Evolutionary conservation across 2,888 invertebrate genomes (phyloP).

Genomic region (Myathropa florea): DNA sequence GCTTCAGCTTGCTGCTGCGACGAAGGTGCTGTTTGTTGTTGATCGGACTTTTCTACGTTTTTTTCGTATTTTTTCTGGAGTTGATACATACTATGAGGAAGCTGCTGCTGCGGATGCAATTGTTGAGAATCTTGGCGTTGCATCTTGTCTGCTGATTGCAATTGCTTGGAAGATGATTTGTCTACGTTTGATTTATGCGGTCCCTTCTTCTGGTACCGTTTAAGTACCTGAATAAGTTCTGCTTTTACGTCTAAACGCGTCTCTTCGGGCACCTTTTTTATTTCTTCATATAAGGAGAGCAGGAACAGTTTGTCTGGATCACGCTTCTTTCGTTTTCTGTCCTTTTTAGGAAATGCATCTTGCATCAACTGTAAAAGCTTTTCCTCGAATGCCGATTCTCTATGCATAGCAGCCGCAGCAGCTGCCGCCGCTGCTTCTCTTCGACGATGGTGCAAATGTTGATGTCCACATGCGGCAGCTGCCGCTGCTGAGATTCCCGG

Average conservation of each 20-base stretch:
- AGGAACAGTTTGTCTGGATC: constrained; percentile 79
- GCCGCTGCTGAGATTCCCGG: constrained; percentile 67
- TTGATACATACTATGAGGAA: constrained; percentile 79
- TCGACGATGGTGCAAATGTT: constrained; percentile 59
- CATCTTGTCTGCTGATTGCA: constrained; percentile 71
- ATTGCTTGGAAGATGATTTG: constrained; percentile 71
- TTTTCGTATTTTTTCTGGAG: constrained; percentile 79
- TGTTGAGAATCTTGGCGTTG: constrained; percentile 69
- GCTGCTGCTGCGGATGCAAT: constrained; percentile 73
- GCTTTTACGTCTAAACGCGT: constrained; percentile 78
- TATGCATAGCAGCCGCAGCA: constrained; percentile 74
- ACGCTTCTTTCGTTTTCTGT: constrained; percentile 78
- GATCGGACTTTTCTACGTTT: constrained; percentile 76
- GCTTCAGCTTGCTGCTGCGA: constrained; percentile 77
- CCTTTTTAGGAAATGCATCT: constrained; percentile 79
- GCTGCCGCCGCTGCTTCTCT: constrained; percentile 59
- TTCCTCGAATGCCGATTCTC: constrained; percentile 78
- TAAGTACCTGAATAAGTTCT: constrained; percentile 78
- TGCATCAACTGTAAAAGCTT: constrained; percentile 79
- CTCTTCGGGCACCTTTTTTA: constrained; percentile 78
- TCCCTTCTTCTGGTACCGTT: constrained; percentile 78
- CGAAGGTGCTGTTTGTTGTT: constrained; percentile 38
- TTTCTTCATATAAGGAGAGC: constrained; percentile 78
- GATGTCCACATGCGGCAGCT: constrained; percentile 56
- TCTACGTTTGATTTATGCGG: constrained; percentile 71